Evolutionary conservation across 2,113 vertebrate genomes (phyloP), one percentile per base, ranked within the genome.

Genomic region (Odontophorus gujanensis): DNA sequence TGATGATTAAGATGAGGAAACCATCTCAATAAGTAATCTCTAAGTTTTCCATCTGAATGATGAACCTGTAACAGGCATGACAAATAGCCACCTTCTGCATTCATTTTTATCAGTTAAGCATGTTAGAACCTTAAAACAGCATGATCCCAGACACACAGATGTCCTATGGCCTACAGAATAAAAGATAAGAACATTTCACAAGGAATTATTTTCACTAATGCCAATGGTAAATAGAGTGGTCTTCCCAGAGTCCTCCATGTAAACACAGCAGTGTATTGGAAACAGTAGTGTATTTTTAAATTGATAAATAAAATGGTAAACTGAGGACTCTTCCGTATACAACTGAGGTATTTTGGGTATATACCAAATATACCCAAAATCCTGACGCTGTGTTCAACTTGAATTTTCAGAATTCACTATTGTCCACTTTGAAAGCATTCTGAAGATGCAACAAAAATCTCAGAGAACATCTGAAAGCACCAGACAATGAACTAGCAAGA

Each of bases 21-120:
- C 7, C 30, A 55, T 50, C 79, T 80, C 19, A n/a, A 24, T 57
- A 38, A 67, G 30, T 14, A 26, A 30, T 40, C 13, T 81, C 50
- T 9, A 26, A 11, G 53, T 48, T 63, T 76, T 69, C 24, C 36
- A 55, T 32, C 28, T 69, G 47, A 65, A 65, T 4, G 14, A 53
- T 28, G 13, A 42, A 14, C 11, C 12, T 58, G 9, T 45, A 40
- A 62, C 84, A 43, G 30, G 22, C 34, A 59, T 22, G 40, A 48
- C 68, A 45, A 66, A 14, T 4, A 63, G 16, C 14, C 53, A 13
- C 59, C 36, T 59, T 75, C 38, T 59, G 8, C 55, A n/a, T n/a
- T 69, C 7, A 2, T 28, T 48, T n/a, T 21, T 53, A 5, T 15
- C 0, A 0, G 36, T 40, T 47, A 10, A 9, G 30, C 20, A 36